phyloP scores from a whole-genome alignment of 1,140 invertebrate species.

The Pseudomyrmex flavicornis region DNA sequence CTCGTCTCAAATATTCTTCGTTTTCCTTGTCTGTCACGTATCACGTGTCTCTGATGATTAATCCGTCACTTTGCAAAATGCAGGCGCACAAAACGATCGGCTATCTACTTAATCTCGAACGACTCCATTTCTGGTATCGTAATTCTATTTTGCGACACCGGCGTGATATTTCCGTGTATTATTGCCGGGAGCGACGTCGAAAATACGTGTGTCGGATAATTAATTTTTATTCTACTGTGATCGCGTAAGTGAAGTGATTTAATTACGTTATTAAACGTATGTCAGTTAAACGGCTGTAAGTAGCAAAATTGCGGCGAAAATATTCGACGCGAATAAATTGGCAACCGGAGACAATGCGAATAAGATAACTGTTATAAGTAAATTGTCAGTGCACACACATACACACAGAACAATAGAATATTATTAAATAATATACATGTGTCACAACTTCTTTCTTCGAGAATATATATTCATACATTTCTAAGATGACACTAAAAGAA shows the following conservation, averaged over 20 bases:
- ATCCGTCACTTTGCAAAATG: conserved; percentile 45
- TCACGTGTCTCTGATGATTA: conserved; percentile 39
- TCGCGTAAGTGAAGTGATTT: conserved; percentile 54
- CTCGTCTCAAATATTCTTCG: conserved; percentile 25
- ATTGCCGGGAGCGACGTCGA: conserved; percentile 22
- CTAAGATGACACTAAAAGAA: neutral
- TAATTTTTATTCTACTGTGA: conserved; percentile 64
- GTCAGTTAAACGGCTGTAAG: conserved; percentile 67
- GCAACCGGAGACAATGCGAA: conserved; percentile 45
- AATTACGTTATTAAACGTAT: conserved; percentile 66
- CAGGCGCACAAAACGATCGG: conserved; percentile 52
- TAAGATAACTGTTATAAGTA: conserved; percentile 63
- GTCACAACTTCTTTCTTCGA: neutral
- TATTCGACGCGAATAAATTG: conserved; percentile 62
- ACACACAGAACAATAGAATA: conserved; percentile 2
- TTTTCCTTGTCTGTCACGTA: conserved; percentile 45
- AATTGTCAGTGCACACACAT: conserved; percentile 11
- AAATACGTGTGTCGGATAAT: conserved; percentile 68
- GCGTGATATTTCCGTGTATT: conserved; percentile 66
- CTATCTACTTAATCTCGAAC: conserved; percentile 47
- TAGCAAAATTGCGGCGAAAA: conserved; percentile 58
- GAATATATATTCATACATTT: neutral
- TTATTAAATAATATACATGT: conserved; percentile 5
- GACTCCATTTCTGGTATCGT: conserved; percentile 63
- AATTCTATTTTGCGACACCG: conserved; percentile 63